Evolutionary conservation across 2,113 vertebrate genomes (phyloP).

Genomic region (Phrynocephalus versicolor): DNA sequence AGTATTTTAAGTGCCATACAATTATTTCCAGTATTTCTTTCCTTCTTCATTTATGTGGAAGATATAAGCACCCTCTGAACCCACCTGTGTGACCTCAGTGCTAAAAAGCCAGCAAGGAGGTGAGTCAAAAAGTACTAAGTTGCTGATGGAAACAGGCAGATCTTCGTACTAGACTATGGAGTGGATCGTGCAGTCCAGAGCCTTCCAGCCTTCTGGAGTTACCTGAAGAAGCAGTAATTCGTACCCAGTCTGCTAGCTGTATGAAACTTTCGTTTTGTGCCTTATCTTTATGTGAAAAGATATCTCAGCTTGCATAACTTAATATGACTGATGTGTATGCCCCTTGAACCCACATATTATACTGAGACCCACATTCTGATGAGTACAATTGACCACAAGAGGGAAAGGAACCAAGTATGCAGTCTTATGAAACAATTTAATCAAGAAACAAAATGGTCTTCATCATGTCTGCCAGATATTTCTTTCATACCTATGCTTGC

Average conservation of each 20-base stretch:
- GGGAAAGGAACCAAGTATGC: background rate
- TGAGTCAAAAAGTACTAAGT: background rate
- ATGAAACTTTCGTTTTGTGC: background rate
- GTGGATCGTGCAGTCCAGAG: background rate
- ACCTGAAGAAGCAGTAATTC: background rate
- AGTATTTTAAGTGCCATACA: too few species aligned
- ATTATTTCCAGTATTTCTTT: too few species aligned
- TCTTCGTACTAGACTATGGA: background rate
- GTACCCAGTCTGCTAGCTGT: background rate
- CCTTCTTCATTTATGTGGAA: too few species aligned
- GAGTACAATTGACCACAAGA: background rate
- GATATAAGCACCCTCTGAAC: too few species aligned
- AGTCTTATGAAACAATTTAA: fast-evolving
- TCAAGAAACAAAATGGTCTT: fast-evolving
- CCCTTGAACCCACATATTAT: background rate
- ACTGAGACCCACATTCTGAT: background rate
- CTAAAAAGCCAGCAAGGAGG: too few species aligned
- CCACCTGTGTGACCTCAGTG: too few species aligned
- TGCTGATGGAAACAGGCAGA: background rate
- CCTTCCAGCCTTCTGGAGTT: background rate
- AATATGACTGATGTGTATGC: background rate
- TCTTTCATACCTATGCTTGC: fast-evolving
- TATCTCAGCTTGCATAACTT: background rate
- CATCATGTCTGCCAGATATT: background rate
- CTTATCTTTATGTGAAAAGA: background rate